Conservation (phyloP, 2,888 invertebrate genomes). For the Cryptosula pallasiana region DNA sequence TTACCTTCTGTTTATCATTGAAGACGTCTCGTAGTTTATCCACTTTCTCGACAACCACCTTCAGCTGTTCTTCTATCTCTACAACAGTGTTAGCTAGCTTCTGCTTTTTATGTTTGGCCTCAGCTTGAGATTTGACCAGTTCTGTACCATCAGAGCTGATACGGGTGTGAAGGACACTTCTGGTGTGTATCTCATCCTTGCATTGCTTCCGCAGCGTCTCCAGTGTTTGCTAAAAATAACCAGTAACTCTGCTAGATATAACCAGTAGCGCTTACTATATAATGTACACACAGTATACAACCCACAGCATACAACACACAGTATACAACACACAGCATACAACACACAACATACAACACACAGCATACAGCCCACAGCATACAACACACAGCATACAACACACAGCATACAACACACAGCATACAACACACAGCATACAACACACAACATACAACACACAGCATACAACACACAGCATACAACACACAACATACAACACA, state of each 20-base stretch:
- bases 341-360: no score
- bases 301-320: no score
- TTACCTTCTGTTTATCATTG: slow-evolving; percentile 37
- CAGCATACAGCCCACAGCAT: no score
- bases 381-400: no score
- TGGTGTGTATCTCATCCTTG: slow-evolving; percentile 49
- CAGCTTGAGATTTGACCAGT: slow-evolving; percentile 35
- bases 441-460: no score
- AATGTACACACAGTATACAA: no score
- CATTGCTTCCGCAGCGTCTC: slow-evolving; percentile 43
- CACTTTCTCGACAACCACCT: slow-evolving; percentile 40
- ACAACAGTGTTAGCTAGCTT: slow-evolving; percentile 42
- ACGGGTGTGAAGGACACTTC: slow-evolving; percentile 41
- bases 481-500: no score
- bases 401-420: no score
- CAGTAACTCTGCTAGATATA: not conserved
- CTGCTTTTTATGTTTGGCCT: slow-evolving; percentile 37
- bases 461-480: no score
- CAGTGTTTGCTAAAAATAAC: slow-evolving; percentile 35
- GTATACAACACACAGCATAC: no score
- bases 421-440: no score
- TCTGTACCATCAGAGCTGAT: slow-evolving; percentile 42
- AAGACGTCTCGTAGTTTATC: slow-evolving; percentile 39
- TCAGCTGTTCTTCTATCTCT: slow-evolving; percentile 43
- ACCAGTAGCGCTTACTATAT: no score